Conservation (phyloP, 2,113 vertebrate genomes). For the Pterocles burchelli region DNA sequence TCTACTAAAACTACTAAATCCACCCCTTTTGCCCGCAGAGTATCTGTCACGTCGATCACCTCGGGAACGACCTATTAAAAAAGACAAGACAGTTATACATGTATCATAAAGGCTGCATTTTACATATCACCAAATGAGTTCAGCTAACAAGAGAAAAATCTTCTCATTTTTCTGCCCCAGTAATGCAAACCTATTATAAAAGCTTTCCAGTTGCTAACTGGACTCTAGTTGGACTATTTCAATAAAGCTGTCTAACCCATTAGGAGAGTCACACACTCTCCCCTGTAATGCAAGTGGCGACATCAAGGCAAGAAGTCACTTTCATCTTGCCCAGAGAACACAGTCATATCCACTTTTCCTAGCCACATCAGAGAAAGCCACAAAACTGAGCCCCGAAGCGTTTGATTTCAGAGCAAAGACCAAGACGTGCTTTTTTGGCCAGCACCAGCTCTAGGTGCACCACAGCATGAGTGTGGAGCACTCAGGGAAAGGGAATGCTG, state of each 20-base stretch:
- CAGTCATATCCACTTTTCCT: background rate
- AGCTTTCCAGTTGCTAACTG: background rate
- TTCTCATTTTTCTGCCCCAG: background rate
- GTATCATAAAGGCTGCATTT: background rate
- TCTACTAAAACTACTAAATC: slow-evolving; percentile 93
- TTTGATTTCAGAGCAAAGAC: background rate
- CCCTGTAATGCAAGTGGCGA: fast-evolving
- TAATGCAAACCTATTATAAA: background rate
- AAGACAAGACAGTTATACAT: slow-evolving; percentile 28
- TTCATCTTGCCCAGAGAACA: background rate
- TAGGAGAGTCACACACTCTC: background rate
- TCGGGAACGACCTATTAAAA: slow-evolving; percentile 89
- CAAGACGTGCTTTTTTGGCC: background rate
- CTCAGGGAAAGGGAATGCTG: background rate
- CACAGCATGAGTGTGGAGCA: fast-evolving
- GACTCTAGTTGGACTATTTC: background rate
- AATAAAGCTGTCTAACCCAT: background rate
- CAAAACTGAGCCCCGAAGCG: fast-evolving
- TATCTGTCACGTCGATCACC: slow-evolving; percentile 98
- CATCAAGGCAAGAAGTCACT: background rate
- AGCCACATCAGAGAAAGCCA: fast-evolving
- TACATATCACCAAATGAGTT: background rate
- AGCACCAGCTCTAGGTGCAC: background rate
- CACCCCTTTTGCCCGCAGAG: slow-evolving; percentile 94
- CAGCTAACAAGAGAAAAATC: background rate